Percentiles rank a stretch among this genome's conserved stretches.
phyloP scores from a whole-genome alignment of 2,888 invertebrate species.

The Chaitophorus viminalis region DNA sequence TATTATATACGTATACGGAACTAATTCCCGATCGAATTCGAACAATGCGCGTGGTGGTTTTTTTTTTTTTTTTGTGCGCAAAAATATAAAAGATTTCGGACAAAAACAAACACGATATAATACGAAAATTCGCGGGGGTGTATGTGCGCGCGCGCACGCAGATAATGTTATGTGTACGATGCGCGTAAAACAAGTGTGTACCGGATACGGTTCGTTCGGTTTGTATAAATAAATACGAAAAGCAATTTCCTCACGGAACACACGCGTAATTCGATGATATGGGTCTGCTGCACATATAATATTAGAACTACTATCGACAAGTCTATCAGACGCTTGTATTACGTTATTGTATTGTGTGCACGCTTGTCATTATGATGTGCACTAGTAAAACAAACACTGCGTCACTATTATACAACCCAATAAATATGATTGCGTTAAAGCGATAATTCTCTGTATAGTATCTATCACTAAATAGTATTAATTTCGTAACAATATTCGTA shows the following conservation, averaged over 20 bases:
- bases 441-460: too few relatives aligned
- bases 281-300: too few relatives aligned
- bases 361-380: too few relatives aligned
- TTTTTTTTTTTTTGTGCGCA: slow-evolving; percentile 8
- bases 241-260: slow-evolving; percentile 34
- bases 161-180: not conserved
- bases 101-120: slow-evolving; percentile 37
- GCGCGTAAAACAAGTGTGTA: not conserved
- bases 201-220: slow-evolving; percentile 43
- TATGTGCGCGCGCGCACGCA: not conserved
- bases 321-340: not conserved
- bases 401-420: not conserved
- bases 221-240: slow-evolving; percentile 24
- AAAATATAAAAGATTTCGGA: slow-evolving; percentile 38
- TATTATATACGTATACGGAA: slow-evolving; percentile 42
- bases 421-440: too few relatives aligned
- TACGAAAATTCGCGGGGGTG: not conserved
- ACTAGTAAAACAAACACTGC: not conserved
- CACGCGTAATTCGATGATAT: not conserved
- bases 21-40: slow-evolving; percentile 55
- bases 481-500: too few relatives aligned
- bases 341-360: too few relatives aligned
- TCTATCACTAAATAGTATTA: too few relatives aligned
- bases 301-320: not conserved
- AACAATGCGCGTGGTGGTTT: slow-evolving; percentile 38